A percentile compares a stretch with the other conserved stretches of the same genome.
phyloP scores from a whole-genome alignment of 2,797 vertebrate species.

The Enteromius treurensis region DNA sequence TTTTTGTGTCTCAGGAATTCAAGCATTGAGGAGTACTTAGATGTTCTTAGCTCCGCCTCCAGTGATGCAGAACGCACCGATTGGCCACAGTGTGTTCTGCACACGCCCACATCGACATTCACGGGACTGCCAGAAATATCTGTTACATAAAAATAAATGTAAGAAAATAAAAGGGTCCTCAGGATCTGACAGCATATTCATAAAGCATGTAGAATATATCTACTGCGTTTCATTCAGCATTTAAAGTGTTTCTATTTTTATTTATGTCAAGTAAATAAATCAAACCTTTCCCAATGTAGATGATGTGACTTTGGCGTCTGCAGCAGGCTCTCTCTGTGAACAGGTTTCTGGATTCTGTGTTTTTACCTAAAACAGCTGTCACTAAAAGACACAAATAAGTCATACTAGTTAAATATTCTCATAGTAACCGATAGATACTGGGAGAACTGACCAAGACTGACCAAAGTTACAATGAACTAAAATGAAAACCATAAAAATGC shows the following conservation, averaged over 20 bases:
- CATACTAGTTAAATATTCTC: neutral
- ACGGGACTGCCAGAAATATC: conserved; percentile 80
- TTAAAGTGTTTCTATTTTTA: neutral
- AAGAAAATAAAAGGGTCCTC: neutral
- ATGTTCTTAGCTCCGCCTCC: conserved; percentile 65
- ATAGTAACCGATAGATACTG: neutral
- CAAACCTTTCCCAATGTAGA: conserved; percentile 79
- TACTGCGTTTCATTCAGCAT: neutral
- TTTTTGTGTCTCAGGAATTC: conserved; percentile 81
- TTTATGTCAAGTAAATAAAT: neutral
- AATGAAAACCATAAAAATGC: neutral
- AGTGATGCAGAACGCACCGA: conserved; percentile 43
- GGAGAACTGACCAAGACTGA: neutral
- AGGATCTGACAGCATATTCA: neutral
- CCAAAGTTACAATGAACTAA: neutral
- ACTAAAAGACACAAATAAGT: conserved; percentile 66
- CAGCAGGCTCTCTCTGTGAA: conserved; percentile 80
- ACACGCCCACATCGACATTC: conserved; percentile 78
- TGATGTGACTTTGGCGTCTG: conserved; percentile 77
- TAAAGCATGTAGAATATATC: neutral
- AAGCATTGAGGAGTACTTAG: conserved; percentile 77
- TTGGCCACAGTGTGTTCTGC: conserved; percentile 74
- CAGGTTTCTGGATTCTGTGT: conserved; percentile 70
- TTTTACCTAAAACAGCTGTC: conserved; percentile 64
- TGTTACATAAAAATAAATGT: conserved; percentile 47